Percentiles rank a stretch among this genome's conserved stretches.
phyloP scores from a whole-genome alignment of 1,140 invertebrate genomes.

The Vanessa tameamea region DNA sequence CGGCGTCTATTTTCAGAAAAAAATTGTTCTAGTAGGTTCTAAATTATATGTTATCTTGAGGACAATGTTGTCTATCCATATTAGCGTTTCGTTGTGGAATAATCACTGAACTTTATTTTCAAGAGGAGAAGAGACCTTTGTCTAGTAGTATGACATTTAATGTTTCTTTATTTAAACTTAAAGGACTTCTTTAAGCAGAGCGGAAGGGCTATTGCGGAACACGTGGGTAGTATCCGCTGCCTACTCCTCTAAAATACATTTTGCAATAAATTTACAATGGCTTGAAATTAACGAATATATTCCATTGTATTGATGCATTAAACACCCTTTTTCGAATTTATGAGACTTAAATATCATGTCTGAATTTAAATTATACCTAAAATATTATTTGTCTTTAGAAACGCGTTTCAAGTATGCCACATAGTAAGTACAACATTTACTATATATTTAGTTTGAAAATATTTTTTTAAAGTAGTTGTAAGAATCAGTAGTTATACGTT shows the following conservation, averaged over 20 bases:
- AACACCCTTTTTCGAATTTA: background rate
- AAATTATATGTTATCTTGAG: no score
- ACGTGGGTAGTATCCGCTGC: conserved; percentile 39
- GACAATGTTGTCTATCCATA: no score
- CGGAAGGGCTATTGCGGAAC: conserved; percentile 30
- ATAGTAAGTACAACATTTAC: no score
- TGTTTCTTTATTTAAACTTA: background rate
- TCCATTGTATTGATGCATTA: conserved; percentile 1
- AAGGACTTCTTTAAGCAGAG: conserved; percentile 19
- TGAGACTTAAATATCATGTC: background rate
- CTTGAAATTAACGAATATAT: background rate
- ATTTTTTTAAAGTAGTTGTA: no score
- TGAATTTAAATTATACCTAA: background rate
- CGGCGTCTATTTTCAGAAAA: no score
- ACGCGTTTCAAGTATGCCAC: background rate
- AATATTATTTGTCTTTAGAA: background rate
- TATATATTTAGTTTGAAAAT: no score
- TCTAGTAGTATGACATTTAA: background rate
- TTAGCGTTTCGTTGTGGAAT: no score
- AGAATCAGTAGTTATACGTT: no score
- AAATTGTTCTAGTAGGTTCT: no score
- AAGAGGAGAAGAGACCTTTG: no score
- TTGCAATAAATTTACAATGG: conserved; percentile 5
- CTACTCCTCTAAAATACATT: conserved; percentile 7
- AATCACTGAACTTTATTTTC: no score